Conservation (phyloP, 2,888 invertebrate species). For the Cheilosia scutellata region DNA sequence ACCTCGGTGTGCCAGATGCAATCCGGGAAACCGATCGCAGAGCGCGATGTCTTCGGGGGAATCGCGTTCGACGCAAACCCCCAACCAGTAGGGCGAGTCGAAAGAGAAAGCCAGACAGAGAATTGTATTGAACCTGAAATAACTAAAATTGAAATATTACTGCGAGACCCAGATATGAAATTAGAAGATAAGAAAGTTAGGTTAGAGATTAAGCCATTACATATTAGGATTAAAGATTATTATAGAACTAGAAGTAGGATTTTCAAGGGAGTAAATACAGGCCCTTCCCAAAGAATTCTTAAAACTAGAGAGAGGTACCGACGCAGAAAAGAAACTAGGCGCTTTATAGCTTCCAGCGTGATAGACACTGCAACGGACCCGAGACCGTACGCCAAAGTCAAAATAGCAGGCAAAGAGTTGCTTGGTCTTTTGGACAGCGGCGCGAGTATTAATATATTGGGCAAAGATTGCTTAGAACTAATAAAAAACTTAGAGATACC, state of each 20-base stretch:
- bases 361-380: neutral
- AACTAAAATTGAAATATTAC: no score
- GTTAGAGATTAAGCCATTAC: neutral
- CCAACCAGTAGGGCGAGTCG: neutral
- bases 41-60: conserved; percentile 9
- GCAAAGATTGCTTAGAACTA: conserved; percentile 1
- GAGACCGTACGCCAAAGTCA: neutral
- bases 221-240: conserved; percentile 5
- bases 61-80: conserved; percentile 14
- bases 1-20: neutral
- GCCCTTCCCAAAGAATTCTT: neutral
- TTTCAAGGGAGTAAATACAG: neutral
- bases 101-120: neutral
- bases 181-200: neutral
- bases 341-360: neutral
- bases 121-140: no score
- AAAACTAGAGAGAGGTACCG: neutral
- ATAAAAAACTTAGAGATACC: neutral
- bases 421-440: conserved; percentile 52
- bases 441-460: conserved; percentile 29
- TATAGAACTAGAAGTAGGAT: conserved; percentile 5
- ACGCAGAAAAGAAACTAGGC: neutral
- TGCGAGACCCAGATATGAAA: no score
- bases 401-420: neutral
- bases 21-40: conserved; percentile 11